Conservation (phyloP, 2,797 vertebrate genomes). For the Antennarius maculatus region DNA sequence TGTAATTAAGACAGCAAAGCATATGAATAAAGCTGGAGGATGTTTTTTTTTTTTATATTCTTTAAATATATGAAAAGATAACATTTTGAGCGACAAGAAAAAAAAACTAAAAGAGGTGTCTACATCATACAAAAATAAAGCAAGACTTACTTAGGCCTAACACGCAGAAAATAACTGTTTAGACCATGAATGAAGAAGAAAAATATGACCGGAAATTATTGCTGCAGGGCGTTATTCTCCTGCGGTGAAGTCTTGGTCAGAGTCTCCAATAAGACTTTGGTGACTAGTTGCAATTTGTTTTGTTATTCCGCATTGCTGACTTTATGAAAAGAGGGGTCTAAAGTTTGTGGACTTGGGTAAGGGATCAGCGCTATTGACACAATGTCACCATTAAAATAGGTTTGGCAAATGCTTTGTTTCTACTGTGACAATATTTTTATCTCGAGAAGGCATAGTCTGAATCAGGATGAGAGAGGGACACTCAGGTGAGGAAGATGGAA, state of each 20-base stretch:
- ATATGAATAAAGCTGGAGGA: not conserved
- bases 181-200: constrained; percentile 17
- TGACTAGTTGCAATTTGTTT: constrained; percentile 11
- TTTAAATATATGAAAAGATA: constrained; percentile 1
- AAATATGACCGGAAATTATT: constrained; percentile 41
- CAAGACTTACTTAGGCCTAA: no score
- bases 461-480: constrained; percentile 58
- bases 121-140: no score
- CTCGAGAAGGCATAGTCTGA: constrained; percentile 45
- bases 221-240: constrained; percentile 27
- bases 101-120: not conserved
- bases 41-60: not conserved
- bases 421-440: constrained; percentile 54
- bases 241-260: constrained; percentile 21
- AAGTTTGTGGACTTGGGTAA: constrained; percentile 51
- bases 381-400: constrained; percentile 57
- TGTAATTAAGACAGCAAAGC: constrained; percentile 16
- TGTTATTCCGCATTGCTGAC: constrained; percentile 42
- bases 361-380: constrained; percentile 63
- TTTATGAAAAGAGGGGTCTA: constrained; percentile 48
- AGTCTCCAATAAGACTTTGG: constrained; percentile 41
- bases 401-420: constrained; percentile 50
- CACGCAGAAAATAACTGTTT: constrained; percentile 29
- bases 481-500: constrained; percentile 15
- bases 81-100: not conserved